Base-by-base conservation (phyloP, 1,140 invertebrate genomes). In the Formica exsecta region DNA sequence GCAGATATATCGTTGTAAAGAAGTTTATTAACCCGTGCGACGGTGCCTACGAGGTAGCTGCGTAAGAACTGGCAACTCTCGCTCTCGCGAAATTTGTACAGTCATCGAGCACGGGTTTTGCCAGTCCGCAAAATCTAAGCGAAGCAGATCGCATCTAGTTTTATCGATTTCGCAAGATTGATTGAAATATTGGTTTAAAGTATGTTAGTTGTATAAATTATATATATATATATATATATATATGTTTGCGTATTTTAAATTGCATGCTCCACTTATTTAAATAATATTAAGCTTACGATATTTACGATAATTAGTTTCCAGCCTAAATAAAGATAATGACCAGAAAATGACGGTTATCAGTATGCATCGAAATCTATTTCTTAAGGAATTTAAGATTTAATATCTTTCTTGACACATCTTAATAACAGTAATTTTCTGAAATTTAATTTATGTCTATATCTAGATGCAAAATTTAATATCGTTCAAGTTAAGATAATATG, bases 11-110 rank as follows among this genome's bases (percentile, higher is more conserved):
- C 79, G 57, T 22, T 48, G 54, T 74, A 74, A 83, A 62, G 54
- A 73, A 74, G 79, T 83, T 83, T 83, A 83, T 83, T 83, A 83
- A 74, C 68, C 76, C 32, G 66, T 54, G 41, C 41, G 41, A 44
- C 38, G 36, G 41, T 68, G 44, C 16, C 22, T 19, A 70, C 57
- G 68, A 81, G 36, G 36, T 61, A 83, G 32, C 66, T 48, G 51
- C 25, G 25, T 59, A 83, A 38, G 44, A 73, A 73, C 70, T 54
- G 25, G 44, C 48, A 19, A 19, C 70, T 32, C 25, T 9, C 38
- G 44, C 76, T 36, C 75, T 41, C n/a, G 75, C 13, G 54, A 80
- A 57, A 70, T 80, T 80, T 80, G 38, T 77, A 54, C 9, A 70
- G 32, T 80, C 64, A 68, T 77, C 44, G 38, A 8, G 36, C 77